These are phyloP conservation scores for Anthopleura sola DNA, from an alignment of 64 coral and sea anemone species.

Conservation along the genomic window DNA sequence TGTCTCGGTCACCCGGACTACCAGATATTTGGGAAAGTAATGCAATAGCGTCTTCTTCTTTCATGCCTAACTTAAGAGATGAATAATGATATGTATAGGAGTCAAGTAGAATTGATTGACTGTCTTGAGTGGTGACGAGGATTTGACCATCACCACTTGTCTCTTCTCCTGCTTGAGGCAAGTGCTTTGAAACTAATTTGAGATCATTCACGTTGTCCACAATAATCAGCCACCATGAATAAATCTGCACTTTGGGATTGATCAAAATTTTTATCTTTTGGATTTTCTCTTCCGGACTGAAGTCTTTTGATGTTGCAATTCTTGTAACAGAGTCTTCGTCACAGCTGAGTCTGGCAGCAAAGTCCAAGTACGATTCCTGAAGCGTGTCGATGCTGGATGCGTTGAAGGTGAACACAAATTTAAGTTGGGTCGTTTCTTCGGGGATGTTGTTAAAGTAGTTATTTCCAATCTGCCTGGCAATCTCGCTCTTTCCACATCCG, in stretches of 20 bases:
- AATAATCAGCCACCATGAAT: constrained; percentile 51
- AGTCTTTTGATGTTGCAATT: constrained; percentile 9
- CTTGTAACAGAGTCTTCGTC: constrained; percentile 29
- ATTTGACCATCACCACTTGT: constrained; percentile 37
- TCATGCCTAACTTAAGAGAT: constrained; percentile 34
- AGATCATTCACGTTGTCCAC: constrained; percentile 47
- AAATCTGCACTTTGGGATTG: neutral
- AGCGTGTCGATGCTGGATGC: constrained; percentile 36
- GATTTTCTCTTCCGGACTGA: constrained; percentile 37
- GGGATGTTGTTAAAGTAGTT: neutral
- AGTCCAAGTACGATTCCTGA: constrained; percentile 29
- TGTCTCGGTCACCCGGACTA: neutral
- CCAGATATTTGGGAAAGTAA: constrained; percentile 26
- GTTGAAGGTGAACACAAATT: constrained; percentile 57
- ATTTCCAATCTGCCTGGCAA: constrained; percentile 17
- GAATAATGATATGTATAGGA: neutral
- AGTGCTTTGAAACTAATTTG: neutral
- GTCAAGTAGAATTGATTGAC: constrained; percentile 6
- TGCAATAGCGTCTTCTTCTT: constrained; percentile 1
- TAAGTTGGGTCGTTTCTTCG: neutral
- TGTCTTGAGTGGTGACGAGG: constrained; percentile 63
- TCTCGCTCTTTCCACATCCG: constrained; percentile 9
- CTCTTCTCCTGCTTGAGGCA: constrained; percentile 35
- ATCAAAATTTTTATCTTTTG: constrained; percentile 1
- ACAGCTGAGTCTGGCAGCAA: constrained; percentile 41